Percentiles rank a stretch among this genome's conserved stretches.
These are phyloP conservation scores for Malacoraja senta DNA, from an alignment of 2,797 vertebrate genomes.

Conservation along the genomic window DNA sequence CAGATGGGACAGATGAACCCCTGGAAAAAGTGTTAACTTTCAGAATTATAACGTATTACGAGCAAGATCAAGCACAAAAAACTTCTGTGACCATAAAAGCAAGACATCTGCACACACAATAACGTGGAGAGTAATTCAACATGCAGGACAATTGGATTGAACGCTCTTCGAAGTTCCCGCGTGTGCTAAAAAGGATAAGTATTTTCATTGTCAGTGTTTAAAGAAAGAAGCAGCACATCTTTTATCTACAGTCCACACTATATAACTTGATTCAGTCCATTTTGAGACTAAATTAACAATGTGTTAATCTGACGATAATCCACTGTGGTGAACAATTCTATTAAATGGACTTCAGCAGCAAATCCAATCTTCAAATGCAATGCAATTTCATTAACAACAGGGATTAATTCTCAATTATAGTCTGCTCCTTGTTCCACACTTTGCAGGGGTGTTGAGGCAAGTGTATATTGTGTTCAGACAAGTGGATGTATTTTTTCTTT, in stretches of 20 bases:
- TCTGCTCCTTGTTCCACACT: background rate
- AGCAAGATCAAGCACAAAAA: background rate
- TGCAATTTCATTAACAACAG: background rate
- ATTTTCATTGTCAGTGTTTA: background rate
- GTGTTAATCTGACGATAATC: background rate
- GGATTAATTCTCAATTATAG: background rate
- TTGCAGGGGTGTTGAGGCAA: background rate
- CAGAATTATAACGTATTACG: background rate
- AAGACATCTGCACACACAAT: too few species aligned
- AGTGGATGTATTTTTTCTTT: too few species aligned
- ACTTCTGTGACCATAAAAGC: background rate
- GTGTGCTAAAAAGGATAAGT: too few species aligned
- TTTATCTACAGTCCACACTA: background rate
- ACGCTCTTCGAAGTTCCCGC: background rate
- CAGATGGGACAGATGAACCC: constrained; percentile 69
- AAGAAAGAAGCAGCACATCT: background rate
- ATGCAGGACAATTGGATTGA: too few species aligned
- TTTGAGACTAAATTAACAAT: background rate
- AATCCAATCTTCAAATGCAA: background rate
- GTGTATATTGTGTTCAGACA: background rate
- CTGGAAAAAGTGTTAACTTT: constrained; percentile 53
- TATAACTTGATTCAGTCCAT: background rate
- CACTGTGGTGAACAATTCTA: background rate
- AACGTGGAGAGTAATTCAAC: background rate
- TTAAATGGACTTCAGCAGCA: background rate